Evolutionary conservation across 2,113 vertebrate species (phyloP), one percentile per base, ranked within the genome.

Genomic region (Eptatretus burgeri): DNA sequence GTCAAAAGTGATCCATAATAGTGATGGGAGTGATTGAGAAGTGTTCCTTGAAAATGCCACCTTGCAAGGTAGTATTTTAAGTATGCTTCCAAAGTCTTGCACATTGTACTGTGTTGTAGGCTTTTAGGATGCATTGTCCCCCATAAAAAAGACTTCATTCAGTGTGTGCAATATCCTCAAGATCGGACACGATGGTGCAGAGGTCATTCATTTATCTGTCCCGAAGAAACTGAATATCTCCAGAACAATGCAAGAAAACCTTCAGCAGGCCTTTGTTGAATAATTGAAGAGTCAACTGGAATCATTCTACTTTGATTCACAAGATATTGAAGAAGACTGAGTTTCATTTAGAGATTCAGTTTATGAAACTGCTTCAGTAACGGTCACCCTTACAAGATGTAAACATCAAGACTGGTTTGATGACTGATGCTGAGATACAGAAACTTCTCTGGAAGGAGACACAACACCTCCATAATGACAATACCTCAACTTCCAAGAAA

Each of bases 211-310:
- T 41, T 41, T 5, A 41, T 7, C 7, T 41, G 27, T 41, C 27
- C 27, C 27, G 27, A 63, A 63, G 17, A 16, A 49, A 63, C 63
- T 20, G n/a, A 63, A 63, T 49, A n/a, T 63, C 63, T 20, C 7
- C 41, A 16, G 9, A 16, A 17, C 41, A 63, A 20, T 19, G 41
- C 10, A 18, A 2, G 49, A 20, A 17, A 20, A 14, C 63, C 9
- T 18, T 9, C 13, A 20, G 5, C 53, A 60, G 53, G 18, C 16
- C 5, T 60, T 60, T 60, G 53, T 11, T 60, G 53, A 60, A 60
- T 5, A 5, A 5, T 18, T 18, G 18, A 18, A 56, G 14, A 14
- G 17, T 17, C 3, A 18, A 14, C 17, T 56, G 52, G 52, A 56
- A 18, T 56, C 52, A 14, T 2, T 56, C 14, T 2, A 18, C 52